These are phyloP conservation scores for Alligator sinensis DNA, from an alignment of 2,113 vertebrate genomes.

Conservation along the genomic window DNA sequence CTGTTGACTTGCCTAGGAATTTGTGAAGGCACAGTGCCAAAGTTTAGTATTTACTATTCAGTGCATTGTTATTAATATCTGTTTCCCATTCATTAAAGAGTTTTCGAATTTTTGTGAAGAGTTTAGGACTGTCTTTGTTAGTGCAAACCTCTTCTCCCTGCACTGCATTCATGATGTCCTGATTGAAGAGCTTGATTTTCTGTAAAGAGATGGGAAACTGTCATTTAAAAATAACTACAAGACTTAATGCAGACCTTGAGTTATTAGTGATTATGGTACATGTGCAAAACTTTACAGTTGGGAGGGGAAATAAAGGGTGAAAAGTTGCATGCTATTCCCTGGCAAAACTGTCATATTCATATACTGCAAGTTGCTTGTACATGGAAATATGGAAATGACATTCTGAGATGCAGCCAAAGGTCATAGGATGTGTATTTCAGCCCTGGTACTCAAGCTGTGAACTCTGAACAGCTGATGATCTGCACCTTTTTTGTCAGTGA, in stretches of 20 bases:
- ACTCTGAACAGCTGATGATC: not conserved
- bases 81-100: constrained; percentile 74
- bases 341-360: not conserved
- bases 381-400: not conserved
- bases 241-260: not conserved
- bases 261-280: not conserved
- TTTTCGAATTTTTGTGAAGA: constrained; percentile 77
- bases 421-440: not conserved
- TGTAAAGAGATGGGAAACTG: constrained; percentile 32
- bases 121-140: constrained; percentile 45
- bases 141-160: constrained; percentile 79
- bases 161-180: constrained; percentile 65
- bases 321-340: not conserved
- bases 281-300: not conserved
- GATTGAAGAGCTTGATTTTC: constrained; percentile 82
- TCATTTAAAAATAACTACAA: not conserved
- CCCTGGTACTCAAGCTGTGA: not conserved
- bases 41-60: constrained; percentile 67
- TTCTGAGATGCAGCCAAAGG: not conserved
- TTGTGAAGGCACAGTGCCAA: not conserved
- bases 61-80: not conserved
- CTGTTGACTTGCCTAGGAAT: not conserved
- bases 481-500: not conserved
- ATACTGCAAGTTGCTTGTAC: not conserved
- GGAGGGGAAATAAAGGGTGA: not conserved